Evolutionary conservation across 2,888 invertebrate genomes (phyloP).

Genomic region (Orthosia gracilis): DNA sequence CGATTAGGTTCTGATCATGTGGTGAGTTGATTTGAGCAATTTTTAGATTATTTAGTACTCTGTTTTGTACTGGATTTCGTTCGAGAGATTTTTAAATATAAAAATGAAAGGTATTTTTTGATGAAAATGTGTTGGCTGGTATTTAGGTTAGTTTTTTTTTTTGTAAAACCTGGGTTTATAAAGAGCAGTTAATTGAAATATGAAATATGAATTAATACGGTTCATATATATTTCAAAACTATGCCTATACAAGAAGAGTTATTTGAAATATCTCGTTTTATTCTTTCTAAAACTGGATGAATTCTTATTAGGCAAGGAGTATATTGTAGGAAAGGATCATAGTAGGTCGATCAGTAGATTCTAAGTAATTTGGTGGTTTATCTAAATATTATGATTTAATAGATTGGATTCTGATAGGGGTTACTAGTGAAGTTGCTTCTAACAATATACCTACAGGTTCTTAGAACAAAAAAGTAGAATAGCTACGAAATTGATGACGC

Average conservation of each 20-base stretch:
- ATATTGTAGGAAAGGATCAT: too few relatives aligned
- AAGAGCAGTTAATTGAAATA: neutral
- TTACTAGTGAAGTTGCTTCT: neutral
- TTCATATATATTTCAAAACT: neutral
- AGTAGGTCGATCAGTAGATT: too few relatives aligned
- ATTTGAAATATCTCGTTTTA: neutral
- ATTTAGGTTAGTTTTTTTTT: neutral
- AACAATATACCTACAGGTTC: neutral
- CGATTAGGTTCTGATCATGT: slow-evolving; percentile 10
- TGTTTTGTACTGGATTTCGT: slow-evolving; percentile 11
- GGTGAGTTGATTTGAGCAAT: neutral
- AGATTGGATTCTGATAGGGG: too few relatives aligned
- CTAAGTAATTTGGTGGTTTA: too few relatives aligned
- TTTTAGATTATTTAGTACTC: slow-evolving; percentile 15
- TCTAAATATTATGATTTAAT: too few relatives aligned
- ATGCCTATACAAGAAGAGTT: neutral
- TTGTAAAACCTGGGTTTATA: too few relatives aligned
- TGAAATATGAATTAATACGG: neutral
- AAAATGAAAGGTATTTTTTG: slow-evolving; percentile 3
- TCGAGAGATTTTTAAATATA: neutral
- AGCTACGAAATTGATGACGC: neutral
- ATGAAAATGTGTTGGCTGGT: neutral
- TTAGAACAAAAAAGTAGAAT: neutral
- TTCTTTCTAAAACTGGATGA: too few relatives aligned
- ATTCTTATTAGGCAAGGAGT: too few relatives aligned